Base-by-base conservation (phyloP, 2,888 invertebrate genomes). In the Sphecodes monilicornis region DNA sequence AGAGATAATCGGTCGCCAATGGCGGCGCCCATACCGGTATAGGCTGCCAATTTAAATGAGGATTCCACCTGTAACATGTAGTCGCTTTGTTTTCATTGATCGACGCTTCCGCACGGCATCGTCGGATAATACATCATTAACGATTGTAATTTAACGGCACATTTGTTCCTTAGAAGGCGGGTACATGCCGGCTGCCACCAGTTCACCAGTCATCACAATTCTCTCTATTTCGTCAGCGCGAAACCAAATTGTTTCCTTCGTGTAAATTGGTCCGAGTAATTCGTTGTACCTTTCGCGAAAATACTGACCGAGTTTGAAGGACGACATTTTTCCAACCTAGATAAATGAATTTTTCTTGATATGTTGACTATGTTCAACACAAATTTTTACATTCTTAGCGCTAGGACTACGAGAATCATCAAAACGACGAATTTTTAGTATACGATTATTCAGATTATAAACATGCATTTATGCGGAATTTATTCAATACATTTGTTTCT, bases 151-250 rank as follows among this genome's bases (percentile, higher is more conserved):
- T 39, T 29, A 54, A 11, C 22, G 70, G 32, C 26, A 87, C 86
- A 60, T 94, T 91, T 96, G 96, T 1, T 95, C 92, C 1, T 93
- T 93, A 18, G 93, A 90, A 0, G 97, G 97, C 4, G 96, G 97
- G 92, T 96, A 97, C 64, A 97, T 91, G 0, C 96, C 97, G 5
- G 97, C 96, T 82, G 97, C 93, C 5, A 96, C 96, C 32, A 96
- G 95, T 85, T 97, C 95, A 0, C 96, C 97, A 8, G 97, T 97
- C 96, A 97, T 97, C 93, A 97, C 95, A 0, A 97, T 97, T 73
- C 97, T 95, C 73, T 97, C 97, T 13, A 75, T 39, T n/a, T 77
- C 54, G n/a, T 83, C 82, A 0, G 86, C 80, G 6, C 76, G 76
- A n/a, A 87, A 86, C 13, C 64, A 32, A 60, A 86, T 64, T 4